Evolutionary conservation across 2,797 vertebrate species (phyloP).

Genomic region (Galagoides demidoff): DNA sequence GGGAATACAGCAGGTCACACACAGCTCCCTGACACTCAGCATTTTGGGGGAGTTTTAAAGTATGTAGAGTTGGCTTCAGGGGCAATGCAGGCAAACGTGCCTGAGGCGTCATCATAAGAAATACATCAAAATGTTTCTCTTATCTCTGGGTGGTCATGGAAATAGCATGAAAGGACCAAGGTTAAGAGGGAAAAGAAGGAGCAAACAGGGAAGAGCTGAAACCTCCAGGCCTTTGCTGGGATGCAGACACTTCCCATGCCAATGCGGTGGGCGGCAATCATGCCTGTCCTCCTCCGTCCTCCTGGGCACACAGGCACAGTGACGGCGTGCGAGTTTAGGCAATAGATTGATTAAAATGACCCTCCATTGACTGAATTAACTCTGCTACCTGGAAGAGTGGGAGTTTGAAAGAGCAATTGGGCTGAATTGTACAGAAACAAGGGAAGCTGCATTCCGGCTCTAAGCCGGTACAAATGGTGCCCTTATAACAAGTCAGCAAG

Average conservation of each 20-base stretch:
- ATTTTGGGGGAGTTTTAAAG: not conserved
- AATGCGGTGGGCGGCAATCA: fast-evolving
- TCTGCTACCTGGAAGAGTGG: not conserved
- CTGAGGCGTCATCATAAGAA: not conserved
- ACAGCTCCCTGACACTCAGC: too few relatives aligned
- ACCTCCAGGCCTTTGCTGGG: not conserved
- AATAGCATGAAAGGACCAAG: not conserved
- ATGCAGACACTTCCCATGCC: not conserved
- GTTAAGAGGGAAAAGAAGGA: not conserved
- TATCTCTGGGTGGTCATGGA: not conserved
- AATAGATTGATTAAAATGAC: not conserved
- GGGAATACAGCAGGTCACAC: too few relatives aligned
- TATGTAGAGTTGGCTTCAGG: not conserved
- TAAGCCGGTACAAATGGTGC: not conserved
- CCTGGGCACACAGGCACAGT: not conserved
- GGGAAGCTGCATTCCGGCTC: not conserved
- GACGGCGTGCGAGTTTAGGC: not conserved
- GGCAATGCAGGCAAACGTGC: not conserved
- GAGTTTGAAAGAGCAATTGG: not conserved
- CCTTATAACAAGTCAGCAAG: not conserved
- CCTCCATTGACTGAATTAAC: not conserved
- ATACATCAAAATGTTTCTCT: not conserved
- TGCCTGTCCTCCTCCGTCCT: fast-evolving
- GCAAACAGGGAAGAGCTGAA: not conserved
- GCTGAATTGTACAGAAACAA: not conserved